Base-by-base conservation (phyloP, 2,113 vertebrate genomes). In the Parotia lawesii region DNA sequence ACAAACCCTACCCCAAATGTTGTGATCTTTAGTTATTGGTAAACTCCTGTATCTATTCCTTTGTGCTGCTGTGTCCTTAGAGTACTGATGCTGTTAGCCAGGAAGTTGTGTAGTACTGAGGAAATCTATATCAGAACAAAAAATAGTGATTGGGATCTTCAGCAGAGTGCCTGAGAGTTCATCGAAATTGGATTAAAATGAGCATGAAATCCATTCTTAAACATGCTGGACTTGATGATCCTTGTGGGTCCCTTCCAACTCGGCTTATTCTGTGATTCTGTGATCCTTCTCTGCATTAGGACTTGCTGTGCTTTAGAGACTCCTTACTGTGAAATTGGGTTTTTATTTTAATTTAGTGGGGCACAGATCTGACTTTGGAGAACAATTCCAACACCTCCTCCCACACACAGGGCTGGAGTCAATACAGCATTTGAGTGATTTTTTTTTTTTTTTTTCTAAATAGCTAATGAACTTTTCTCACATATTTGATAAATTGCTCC, bases 151-250 rank as follows among this genome's bases (percentile, higher is more conserved):
- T 44, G 57, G 64, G 61, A 24, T 78, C 37, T 87, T 56, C 57
- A 94, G 67, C 33, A 12, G 31, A 66, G 21, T 69, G 42, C 50
- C 67, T 85, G 72, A 62, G 64, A 86, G 12, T 73, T 73, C 48
- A 72, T 4, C 0, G 0, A 13, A 60, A 18, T 4, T 28, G 31
- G 15, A 83, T 76, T 48, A 38, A 83, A 76, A 48, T 15, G 6
- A 56, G 27, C 6, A 20, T 64, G 21, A 94, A 73, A 56, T 40
- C 48, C 3, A 5, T 69, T 25, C 25, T 64, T 48, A 57, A 60
- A 62, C 7, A 24, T 21, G 22, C 10, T 87, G 72, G 38, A 23
- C 38, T 61, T 0, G 0, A 33, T 45, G 45, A 29, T 38, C 47
- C 19, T 38, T 53, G 72, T 45, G 47, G 28, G 23, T 60, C 45